Conservation (phyloP, 2,113 vertebrate species). For the Malurus alboscapulatus region DNA sequence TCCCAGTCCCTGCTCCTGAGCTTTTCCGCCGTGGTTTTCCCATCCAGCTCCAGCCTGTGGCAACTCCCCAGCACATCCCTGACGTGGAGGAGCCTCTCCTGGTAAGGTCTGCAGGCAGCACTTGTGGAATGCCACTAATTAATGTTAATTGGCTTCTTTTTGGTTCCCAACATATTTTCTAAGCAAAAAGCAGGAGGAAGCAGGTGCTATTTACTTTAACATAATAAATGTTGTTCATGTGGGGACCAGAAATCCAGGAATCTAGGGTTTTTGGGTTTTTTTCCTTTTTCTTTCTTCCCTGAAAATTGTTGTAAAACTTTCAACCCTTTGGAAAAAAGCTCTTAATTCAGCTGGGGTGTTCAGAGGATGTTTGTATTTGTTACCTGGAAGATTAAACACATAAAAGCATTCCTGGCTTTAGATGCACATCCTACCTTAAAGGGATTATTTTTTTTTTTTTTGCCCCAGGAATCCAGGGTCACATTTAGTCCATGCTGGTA, state of each 20-base stretch:
- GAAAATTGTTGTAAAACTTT: not conserved
- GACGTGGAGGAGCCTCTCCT: not conserved
- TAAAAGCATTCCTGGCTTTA: constrained; percentile 25
- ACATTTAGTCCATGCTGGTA: constrained; percentile 53
- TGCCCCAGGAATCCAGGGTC: constrained; percentile 8
- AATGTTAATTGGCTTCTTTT: constrained; percentile 1
- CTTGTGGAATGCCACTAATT: not conserved
- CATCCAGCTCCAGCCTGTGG: not conserved
- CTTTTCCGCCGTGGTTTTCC: not conserved
- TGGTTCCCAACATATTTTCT: not conserved
- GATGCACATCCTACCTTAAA: not conserved
- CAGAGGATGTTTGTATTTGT: not conserved
- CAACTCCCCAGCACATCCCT: not conserved
- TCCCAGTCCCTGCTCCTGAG: not conserved
- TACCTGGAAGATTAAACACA: not conserved
- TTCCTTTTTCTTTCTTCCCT: not conserved
- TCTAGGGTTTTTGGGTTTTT: not conserved
- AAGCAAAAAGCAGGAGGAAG: not conserved
- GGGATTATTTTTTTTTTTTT: not conserved
- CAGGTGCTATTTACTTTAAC: not conserved
- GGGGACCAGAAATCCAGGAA: not conserved
- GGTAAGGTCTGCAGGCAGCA: not conserved
- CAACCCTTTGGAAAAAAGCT: not conserved
- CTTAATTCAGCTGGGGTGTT: not conserved
- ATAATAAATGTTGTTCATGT: not conserved